Evolutionary conservation across 2,888 invertebrate genomes (phyloP), one percentile per base, ranked within the genome.

Genomic region (Nemotelus nigrinus): DNA sequence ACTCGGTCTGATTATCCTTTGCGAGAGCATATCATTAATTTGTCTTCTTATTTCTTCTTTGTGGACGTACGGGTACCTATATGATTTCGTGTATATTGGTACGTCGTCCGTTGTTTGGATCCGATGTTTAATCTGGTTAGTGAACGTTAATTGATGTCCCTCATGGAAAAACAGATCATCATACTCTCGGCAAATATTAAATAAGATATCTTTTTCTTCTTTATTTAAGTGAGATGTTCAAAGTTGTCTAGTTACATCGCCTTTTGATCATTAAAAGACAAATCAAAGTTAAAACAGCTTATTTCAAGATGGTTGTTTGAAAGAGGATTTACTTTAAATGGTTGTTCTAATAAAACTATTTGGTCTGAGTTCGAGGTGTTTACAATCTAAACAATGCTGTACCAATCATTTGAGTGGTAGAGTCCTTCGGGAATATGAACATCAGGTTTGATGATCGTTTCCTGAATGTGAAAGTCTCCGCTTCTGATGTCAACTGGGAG

Each of bases 381-480:
- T 7, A 58, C 58, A 58, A 58, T n/a, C 25, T 58, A 7, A 58
- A 5, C 25, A 58, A 58, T 4, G 25, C 58, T 58, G 25, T 58
- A 63, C 41, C 50, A 64, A 53, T 70, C 41, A 2, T 50, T 55
- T 71, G 84, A 84, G 64, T 82, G 82, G 77, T 84, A 47, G 25
- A 47, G 25, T n/a, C 68, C 50, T 47, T 68, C 10, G 3, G 47
- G 41, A 68, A 50, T 68, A 68, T 47, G 47, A 48, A 68, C 7
- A 5, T 48, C 39, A 25, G 68, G 48, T 48, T 68, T 68, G 50
- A 45, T 68, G 3, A 5, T n/a, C 48, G 68, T 68, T 50, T 7
- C 3, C 47, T 47, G 25, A 10, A 47, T 39, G 48, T n/a, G n/a
- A n/a, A n/a, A n/a, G n/a, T n/a, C n/a, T n/a, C n/a, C 65, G 8